Conservation (phyloP, 2,797 vertebrate species). For the Microhierax caerulescens region DNA sequence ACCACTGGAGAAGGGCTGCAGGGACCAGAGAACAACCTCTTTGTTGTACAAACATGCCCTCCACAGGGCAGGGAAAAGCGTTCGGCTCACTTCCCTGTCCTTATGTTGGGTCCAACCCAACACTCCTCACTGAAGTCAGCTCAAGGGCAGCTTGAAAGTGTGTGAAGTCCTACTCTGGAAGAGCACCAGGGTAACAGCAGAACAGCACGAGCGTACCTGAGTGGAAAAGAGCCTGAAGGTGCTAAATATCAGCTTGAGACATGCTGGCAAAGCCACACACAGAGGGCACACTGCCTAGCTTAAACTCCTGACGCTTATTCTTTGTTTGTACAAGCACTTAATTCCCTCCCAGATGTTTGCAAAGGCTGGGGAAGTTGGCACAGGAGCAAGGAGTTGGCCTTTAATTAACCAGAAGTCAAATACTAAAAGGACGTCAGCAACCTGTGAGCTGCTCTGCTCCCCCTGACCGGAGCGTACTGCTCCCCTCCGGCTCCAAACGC, state of each 20-base stretch:
- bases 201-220: not conserved
- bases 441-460: not conserved
- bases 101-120: not conserved
- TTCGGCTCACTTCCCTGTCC: not conserved
- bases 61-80: not conserved
- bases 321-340: not conserved
- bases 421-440: not conserved
- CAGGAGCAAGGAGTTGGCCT: not conserved
- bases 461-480: not conserved
- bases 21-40: not conserved
- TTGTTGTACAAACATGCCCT: not conserved
- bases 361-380: not conserved
- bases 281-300: not conserved
- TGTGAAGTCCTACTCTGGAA: not conserved
- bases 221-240: not conserved
- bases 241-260: not conserved
- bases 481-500: fast-evolving
- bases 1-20: fast-evolving
- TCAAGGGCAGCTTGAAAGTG: not conserved
- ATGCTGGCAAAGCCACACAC: not conserved
- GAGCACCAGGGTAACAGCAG: not conserved
- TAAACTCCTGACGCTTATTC: not conserved
- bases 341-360: slow-evolving; percentile 26
- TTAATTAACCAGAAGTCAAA: slow-evolving; percentile 19
- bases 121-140: not conserved